Base-by-base conservation (phyloP, 2,888 invertebrate genomes). In the Macrophya annulata region DNA sequence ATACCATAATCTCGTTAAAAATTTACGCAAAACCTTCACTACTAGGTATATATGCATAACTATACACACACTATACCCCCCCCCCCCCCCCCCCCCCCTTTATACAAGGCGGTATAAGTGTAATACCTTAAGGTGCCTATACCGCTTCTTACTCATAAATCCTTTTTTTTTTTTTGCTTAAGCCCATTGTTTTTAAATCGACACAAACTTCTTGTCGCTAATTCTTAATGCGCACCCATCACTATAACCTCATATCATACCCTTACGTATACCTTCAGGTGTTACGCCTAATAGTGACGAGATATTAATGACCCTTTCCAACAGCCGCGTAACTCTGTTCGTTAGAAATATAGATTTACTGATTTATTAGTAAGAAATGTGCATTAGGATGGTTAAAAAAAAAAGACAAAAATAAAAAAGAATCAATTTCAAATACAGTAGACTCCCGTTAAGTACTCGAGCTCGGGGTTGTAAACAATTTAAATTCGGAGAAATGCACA, bases 271-370 rank as follows among this genome's bases (percentile, higher is more conserved):
- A 71, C 71, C 71, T 71, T n/a, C 9, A 40, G 71, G 25, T 62
- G 25, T 62, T 40, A n/a, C 37, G 71, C 1, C 40, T 40, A 87
- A 89, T 87, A 88, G 87, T 89, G 88, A 90, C 89, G 89, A 87
- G 88, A 88, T 89, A 89, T 88, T 88, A 89, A 89, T 89, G 88
- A 88, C 87, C 21, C 21, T 62, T 62, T 62, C 55, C 8, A n/a
- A 77, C 82, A 76, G 72, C 15, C 6, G 31, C 1, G 68, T 68
- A 55, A n/a, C n/a, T n/a, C 8, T 55, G n/a, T 17, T 55, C 8
- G 8, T 1, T 55, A 8, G n/a, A 55, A 55, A 55, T n/a, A 55
- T n/a, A 4, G 6, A 0, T 43, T 43, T 43, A 31, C 31, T 31
- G 31, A 3, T 31, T 31, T 31, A 31, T 31, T 31, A 31, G 3